These are phyloP conservation scores for Meles meles DNA, from an alignment of 2,113 vertebrate species.

Conservation along the genomic window DNA sequence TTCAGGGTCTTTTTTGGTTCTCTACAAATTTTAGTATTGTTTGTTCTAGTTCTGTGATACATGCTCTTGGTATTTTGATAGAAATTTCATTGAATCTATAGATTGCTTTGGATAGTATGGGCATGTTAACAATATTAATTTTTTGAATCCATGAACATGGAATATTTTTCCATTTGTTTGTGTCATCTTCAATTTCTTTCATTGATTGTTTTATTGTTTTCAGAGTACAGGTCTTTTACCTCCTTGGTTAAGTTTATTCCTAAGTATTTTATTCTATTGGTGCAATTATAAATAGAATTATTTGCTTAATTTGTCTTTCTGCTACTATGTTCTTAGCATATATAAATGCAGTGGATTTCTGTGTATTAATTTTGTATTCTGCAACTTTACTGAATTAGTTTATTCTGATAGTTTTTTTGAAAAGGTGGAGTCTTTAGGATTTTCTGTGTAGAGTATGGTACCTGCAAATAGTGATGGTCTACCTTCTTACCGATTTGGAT, in stretches of 20 bases:
- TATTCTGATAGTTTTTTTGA: background rate
- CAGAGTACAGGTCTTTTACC: background rate
- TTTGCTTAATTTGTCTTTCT: background rate
- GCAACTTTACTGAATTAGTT: background rate
- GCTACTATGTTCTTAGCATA: background rate
- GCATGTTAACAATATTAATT: background rate
- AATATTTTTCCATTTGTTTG: background rate
- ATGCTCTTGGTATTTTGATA: background rate
- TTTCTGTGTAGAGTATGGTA: background rate
- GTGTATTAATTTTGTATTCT: background rate
- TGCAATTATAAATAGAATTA: background rate
- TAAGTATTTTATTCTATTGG: background rate
- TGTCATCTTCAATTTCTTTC: background rate
- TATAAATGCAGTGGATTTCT: background rate
- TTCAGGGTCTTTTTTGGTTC: background rate
- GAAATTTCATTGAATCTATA: background rate
- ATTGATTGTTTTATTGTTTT: background rate
- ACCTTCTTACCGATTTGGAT: background rate
- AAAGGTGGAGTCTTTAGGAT: background rate
- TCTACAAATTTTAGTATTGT: background rate
- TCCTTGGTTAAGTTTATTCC: background rate
- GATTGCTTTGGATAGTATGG: background rate
- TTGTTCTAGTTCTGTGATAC: background rate
- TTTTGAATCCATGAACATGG: background rate
- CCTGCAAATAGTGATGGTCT: background rate